These are phyloP conservation scores for Syrrhaptes paradoxus DNA, from an alignment of 2,113 vertebrate species.

Conservation along the genomic window DNA sequence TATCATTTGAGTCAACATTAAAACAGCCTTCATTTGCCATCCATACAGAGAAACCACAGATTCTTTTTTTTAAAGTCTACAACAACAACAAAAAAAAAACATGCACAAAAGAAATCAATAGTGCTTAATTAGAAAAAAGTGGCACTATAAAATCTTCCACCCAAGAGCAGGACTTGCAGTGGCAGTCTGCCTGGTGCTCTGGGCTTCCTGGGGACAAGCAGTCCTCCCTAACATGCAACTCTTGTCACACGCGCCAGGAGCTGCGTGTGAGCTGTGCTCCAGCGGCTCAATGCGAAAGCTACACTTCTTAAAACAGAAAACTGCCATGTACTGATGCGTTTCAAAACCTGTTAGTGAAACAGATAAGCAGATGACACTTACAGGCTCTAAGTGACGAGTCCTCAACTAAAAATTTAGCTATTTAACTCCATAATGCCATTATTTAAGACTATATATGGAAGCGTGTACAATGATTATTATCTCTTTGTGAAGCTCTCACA, in stretches of 20 bases:
- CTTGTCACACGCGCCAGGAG: neutral
- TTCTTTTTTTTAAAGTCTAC: no score
- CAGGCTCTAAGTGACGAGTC: accelerated
- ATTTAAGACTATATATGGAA: neutral
- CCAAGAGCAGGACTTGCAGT: neutral
- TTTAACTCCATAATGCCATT: neutral
- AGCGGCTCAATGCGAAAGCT: neutral
- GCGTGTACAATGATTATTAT: accelerated
- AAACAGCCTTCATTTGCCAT: neutral
- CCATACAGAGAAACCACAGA: neutral
- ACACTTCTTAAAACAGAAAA: neutral
- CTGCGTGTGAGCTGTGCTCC: neutral
- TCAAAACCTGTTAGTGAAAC: neutral
- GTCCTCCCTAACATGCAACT: neutral
- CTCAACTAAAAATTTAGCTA: neutral
- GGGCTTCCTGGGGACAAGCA: neutral
- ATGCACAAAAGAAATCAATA: neutral
- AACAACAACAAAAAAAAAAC: neutral
- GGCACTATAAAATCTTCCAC: neutral
- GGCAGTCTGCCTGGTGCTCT: neutral
- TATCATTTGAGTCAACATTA: neutral
- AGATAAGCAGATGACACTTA: neutral
- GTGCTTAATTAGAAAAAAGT: neutral
- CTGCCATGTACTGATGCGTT: accelerated
- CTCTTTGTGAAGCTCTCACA: neutral